These are phyloP conservation scores for Chamaea fasciata DNA, from an alignment of 2,113 vertebrate species.

Conservation along the genomic window DNA sequence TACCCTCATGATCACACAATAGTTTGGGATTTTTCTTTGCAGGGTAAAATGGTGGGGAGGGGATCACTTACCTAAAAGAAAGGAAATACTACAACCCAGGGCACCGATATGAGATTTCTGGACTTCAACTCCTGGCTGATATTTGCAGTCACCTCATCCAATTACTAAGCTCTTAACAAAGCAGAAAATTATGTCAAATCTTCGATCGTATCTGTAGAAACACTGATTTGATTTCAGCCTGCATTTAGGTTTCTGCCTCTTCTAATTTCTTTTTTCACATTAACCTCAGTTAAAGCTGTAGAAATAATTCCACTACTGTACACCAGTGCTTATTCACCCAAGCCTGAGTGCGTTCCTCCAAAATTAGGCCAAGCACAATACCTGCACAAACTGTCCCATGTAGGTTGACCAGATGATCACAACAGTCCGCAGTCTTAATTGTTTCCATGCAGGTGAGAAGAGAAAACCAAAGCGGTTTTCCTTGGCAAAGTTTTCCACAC, in stretches of 20 bases:
- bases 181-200: not conserved
- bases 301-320: not conserved
- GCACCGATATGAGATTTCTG: not conserved
- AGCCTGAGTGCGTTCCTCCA: not conserved
- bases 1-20: rapidly evolving
- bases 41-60: rapidly evolving
- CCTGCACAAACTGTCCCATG: not conserved
- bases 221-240: not conserved
- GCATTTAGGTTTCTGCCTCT: not conserved
- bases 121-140: not conserved
- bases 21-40: not conserved
- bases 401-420: not conserved
- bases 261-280: not conserved
- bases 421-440: not conserved
- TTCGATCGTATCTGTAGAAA: rapidly evolving
- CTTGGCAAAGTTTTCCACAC: not conserved
- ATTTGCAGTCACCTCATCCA: not conserved
- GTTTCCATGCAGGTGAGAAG: not conserved
- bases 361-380: not conserved
- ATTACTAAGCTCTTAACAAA: not conserved
- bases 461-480: not conserved
- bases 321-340: not conserved
- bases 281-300: not conserved
- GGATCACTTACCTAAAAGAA: not conserved
- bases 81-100: not conserved